Evolutionary conservation across 2,888 invertebrate genomes (phyloP), one percentile per base, ranked within the genome.

Genomic region (Caenorhabditis sp.): DNA sequence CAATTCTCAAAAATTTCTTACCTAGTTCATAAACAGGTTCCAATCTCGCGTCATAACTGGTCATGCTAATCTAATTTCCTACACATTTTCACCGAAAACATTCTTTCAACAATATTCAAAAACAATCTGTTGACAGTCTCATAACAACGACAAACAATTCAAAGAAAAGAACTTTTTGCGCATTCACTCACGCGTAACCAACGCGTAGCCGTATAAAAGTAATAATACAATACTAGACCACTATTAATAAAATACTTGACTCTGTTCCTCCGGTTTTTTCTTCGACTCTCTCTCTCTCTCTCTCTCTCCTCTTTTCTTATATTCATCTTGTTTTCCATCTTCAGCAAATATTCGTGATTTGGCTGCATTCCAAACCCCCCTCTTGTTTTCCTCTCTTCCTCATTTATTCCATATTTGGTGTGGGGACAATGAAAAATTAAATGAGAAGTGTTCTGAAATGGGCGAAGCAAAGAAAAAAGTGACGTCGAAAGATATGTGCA

Each of bases 311-410:
- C 14, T 17, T 14, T 43, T 43, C 31, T 31, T 31, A 31, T 31
- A 43, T 43, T 43, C 43, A 17, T 43, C 43, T 50, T n/a, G 10
- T 60, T 49, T 37, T 50, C 50, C 24, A n/a, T 50, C 26, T 36
- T 58, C 12, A 49, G 49, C 60, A 19, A 60, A 60, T 43, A 50
- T 49, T 71, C 71, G 71, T 71, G 71, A 71, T 71, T 71, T 71
- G 71, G 71, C 71, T 57, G 63, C 71, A 59, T 71, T 71, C 71
- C 71, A 71, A 71, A 50, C 49, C 27, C 17, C 5, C n/a, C 17
- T 51, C 36, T 17, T 21, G 26, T 50, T 31, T 19, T 12, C n/a
- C 21, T n/a, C 53, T n/a, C 21, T n/a, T 12, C 21, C 21, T 53
- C 53, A 51, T 21, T 51, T 21, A 12, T n/a, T n/a, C n/a, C n/a